Base-by-base conservation (phyloP, 1,140 invertebrate genomes). In the Gryllus bimaculatus region DNA sequence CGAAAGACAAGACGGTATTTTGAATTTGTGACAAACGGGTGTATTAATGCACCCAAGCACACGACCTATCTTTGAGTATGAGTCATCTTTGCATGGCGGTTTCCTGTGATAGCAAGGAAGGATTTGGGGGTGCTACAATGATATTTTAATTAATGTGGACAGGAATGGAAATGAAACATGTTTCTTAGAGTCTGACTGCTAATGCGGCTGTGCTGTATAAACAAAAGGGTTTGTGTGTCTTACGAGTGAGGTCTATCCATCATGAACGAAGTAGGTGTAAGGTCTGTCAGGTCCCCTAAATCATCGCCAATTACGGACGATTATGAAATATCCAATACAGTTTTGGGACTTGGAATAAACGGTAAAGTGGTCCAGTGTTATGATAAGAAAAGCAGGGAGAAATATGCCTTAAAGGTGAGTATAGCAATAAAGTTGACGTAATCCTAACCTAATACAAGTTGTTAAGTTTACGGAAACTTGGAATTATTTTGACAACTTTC, bases 341-440 rank as follows among this genome's bases (percentile, higher is more conserved):
- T 99, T 15, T 90, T 99, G 73, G 98, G 98, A n/a, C 90, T 98
- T 47, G 98, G 98, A 18, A 99, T 99, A 82, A 99, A 98, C 86
- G 98, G 98, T 66, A 98, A 98, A 90, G 94, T 96, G 54, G 91
- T 93, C 10, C 89, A 93, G 84, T 94, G 93, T 85, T 93, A 88
- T 81, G 89, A 89, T 26, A 92, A 91, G 81, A 86, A 86, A 77
- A 92, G 88, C 12, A 89, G 90, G 82, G 86, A 91, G 82, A 96
- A 96, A 85, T 96, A 90, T 86, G 96, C 96, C 8, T 87, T 98
- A 18, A 98, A 98, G 90, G 95, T 96, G 85, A 85, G 82, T 77
- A 39, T 39, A 39, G 26, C 26, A 39, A 39, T 39, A 2, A 79
- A 48, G 73, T 78, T 80, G 10, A 15, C 73, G 15, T 77, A 76